Base-by-base conservation (phyloP, 2,888 invertebrate species). In the Crocallis elinguaria region DNA sequence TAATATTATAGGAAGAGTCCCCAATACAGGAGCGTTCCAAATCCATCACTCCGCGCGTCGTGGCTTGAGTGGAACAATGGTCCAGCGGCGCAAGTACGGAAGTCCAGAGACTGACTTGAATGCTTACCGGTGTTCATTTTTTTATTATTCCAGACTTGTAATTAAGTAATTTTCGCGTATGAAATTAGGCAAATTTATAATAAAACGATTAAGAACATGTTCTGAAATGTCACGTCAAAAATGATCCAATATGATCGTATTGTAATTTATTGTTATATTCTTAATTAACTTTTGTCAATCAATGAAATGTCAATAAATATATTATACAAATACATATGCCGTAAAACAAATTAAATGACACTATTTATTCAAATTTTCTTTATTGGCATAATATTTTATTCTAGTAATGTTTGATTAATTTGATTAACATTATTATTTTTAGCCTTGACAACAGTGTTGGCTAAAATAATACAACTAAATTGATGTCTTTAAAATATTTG, bases 261-360 rank as follows among this genome's bases (percentile, higher is more conserved):
- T 42, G 7, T 48, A 53, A 53, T 53, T 33, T 32, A 37, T 43
- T 33, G 37, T 43, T 21, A 43, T 37, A 32, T 43, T 43, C 41
- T 37, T 46, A 52, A 46, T 54, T 49, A 49, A 33, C 42, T 54
- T 49, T 49, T 49, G 48, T 48, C 53, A 49, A 54, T 54, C 53
- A 54, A 43, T 33, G 16, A 51, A 49, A 53, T 53, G 38, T 21
- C 53, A 53, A 48, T 42, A 53, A 48, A 48, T 49, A 37, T 33
- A 37, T 38, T 41, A 39, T 35, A 46, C 23, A 30, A 48, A 42
- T 37, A 46, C 42, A 46, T 23, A 46, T 41, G 30, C 37, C 37
- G 12, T 53, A 43, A 46, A 41, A 38, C 17, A 37, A n/a, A 39
- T 16, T 38, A 37, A 42, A 46, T 12, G 36, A 37, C 25, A 41